Conservation (phyloP, 1,140 invertebrate genomes). For the Chironomus tepperi region DNA sequence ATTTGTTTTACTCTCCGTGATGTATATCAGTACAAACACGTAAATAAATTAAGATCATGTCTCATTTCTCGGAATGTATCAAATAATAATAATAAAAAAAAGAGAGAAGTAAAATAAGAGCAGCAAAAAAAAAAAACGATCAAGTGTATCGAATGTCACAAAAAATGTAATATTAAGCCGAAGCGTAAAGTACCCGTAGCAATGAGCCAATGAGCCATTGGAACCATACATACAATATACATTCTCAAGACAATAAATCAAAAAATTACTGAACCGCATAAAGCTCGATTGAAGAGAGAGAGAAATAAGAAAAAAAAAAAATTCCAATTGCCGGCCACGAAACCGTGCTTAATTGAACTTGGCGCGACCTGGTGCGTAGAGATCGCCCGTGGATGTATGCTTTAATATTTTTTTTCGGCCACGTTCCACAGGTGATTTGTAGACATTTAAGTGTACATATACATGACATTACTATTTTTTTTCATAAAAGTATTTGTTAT, state of each 20-base stretch:
- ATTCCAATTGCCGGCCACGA: not conserved
- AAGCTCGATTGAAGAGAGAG: constrained; percentile 16
- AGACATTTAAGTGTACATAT: not conserved
- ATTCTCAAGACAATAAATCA: constrained; percentile 15
- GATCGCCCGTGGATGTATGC: constrained; percentile 13
- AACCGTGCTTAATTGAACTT: not conserved
- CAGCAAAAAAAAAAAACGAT: not conserved
- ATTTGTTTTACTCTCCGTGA: not conserved
- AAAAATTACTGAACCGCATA: constrained; percentile 22
- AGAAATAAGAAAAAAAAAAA: not conserved
- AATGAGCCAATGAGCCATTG: too few relatives aligned
- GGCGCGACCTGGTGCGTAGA: not conserved
- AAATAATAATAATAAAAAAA: too few relatives aligned
- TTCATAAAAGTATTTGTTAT: constrained; percentile 7
- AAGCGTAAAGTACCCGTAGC: not conserved
- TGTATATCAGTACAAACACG: not conserved
- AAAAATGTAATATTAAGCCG: constrained; percentile 10
- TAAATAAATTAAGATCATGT: constrained; percentile 22
- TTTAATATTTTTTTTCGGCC: not conserved
- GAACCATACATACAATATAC: not conserved
- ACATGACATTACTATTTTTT: constrained; percentile 19
- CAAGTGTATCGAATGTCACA: constrained; percentile 20
- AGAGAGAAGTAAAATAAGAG: too few relatives aligned
- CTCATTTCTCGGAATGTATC: not conserved
- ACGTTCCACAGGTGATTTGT: constrained; percentile 19